These are phyloP conservation scores for Sphaerophoria rueppellii DNA, from an alignment of 2,888 invertebrate genomes.

Conservation along the genomic window DNA sequence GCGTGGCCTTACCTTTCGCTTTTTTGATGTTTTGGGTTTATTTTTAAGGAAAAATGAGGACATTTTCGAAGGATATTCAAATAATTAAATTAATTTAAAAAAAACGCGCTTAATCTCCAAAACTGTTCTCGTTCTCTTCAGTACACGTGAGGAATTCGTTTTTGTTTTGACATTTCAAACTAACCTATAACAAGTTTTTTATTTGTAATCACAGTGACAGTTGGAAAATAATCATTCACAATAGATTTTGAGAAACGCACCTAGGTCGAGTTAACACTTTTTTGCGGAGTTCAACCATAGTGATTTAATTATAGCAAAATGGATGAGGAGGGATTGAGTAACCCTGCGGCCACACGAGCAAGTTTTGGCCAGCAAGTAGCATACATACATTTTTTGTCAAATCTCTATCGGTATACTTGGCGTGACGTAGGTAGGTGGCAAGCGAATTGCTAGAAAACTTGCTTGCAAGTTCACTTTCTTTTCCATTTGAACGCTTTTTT, in stretches of 20 bases:
- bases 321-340: no score
- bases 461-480: no score
- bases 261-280: no score
- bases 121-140: background rate
- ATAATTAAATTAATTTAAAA: conserved; percentile 4
- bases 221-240: conserved; percentile 33
- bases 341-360: no score
- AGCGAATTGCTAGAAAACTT: no score
- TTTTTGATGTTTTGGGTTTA: conserved; percentile 84
- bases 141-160: conserved; percentile 59
- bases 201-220: background rate
- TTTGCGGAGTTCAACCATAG: no score
- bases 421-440: no score
- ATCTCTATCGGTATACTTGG: no score
- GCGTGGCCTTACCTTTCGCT: conserved; percentile 82
- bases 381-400: no score
- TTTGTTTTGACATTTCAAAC: conserved; percentile 68
- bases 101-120: conserved; percentile 45
- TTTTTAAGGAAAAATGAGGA: conserved; percentile 86
- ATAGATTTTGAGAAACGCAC: background rate
- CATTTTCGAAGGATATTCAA: conserved; percentile 73
- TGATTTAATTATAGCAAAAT: no score
- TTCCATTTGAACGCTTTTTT: no score
- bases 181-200: conserved; percentile 48
- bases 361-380: no score